Evolutionary conservation across 2,113 vertebrate genomes (phyloP).

Genomic region (Malaclemys terrapin): DNA sequence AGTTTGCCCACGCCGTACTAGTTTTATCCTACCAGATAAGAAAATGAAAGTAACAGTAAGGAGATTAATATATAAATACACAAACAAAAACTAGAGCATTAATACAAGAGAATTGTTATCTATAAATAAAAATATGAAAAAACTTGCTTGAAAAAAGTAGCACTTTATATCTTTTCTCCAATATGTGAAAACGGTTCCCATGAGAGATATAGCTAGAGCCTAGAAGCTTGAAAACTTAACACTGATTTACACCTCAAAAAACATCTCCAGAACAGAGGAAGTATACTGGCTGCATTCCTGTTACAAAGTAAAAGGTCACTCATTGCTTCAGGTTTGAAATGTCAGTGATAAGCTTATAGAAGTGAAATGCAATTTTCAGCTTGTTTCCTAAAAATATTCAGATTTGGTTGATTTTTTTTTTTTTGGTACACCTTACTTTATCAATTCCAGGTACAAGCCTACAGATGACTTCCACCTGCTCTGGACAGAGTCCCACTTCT

Average conservation of each 20-base stretch:
- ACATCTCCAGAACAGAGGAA: background rate
- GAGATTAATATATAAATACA: background rate
- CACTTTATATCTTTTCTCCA: background rate
- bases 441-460: conserved; percentile 82
- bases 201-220: background rate
- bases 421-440: conserved; percentile 77
- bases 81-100: background rate
- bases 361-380: background rate
- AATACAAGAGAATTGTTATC: background rate
- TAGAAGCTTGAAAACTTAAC: background rate
- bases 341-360: background rate
- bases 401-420: background rate
- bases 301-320: background rate
- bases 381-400: background rate
- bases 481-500: conserved; percentile 88
- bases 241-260: background rate
- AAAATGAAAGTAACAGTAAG: no score
- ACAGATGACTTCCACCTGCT: conserved; percentile 88
- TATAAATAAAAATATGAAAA: background rate
- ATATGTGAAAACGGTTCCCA: background rate
- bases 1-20: no score
- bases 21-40: no score
- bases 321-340: background rate
- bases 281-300: background rate
- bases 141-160: background rate